Base-by-base conservation (phyloP, 2,113 vertebrate genomes). In the Psephotus haematonotus region DNA sequence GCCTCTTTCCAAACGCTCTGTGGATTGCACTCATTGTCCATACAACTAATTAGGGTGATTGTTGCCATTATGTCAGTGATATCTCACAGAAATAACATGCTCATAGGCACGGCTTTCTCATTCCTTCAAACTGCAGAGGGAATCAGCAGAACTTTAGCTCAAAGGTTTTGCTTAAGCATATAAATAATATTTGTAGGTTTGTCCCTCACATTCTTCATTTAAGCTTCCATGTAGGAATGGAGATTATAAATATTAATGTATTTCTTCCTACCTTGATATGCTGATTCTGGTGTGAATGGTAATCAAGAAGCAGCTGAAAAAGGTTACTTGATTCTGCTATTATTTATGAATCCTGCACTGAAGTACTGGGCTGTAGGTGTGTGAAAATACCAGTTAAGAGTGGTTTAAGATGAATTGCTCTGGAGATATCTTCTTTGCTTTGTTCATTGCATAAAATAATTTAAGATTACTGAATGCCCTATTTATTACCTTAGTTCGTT, bases 241-340 rank as follows among this genome's bases (percentile, higher is more conserved):
- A 81, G 83, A 43, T 78, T 60, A 98, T 98, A 94, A 98, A 98
- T 98, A 98, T 98, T 98, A 96, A 98, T 97, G 88, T 67, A 80
- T 95, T 97, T 98, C 88, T 96, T 97, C 93, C 94, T 96, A 98
- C 97, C 97, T 98, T 97, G 97, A 97, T 98, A 97, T 97, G 97
- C 93, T 98, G 97, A 98, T 97, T 94, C 88, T 70, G 88, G 46
- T 91, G 17, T 65, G 91, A 95, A 95, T 96, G 95, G 85, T 97
- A 97, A 97, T 98, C 97, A 98, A 97, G 95, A 91, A 95, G 77
- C 88, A 95, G 90, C 92, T 88, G 95, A 95, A 95, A 96, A 97
- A 88, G 91, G 95, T 95, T 67, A 76, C 59, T 97, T 10, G 69
- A 91, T 97, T 98, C 93, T 97, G 82, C 37, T 95, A 96, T 97